These are phyloP conservation scores for Linnaemya vulpina DNA, from an alignment of 2,888 invertebrate genomes.

Conservation along the genomic window DNA sequence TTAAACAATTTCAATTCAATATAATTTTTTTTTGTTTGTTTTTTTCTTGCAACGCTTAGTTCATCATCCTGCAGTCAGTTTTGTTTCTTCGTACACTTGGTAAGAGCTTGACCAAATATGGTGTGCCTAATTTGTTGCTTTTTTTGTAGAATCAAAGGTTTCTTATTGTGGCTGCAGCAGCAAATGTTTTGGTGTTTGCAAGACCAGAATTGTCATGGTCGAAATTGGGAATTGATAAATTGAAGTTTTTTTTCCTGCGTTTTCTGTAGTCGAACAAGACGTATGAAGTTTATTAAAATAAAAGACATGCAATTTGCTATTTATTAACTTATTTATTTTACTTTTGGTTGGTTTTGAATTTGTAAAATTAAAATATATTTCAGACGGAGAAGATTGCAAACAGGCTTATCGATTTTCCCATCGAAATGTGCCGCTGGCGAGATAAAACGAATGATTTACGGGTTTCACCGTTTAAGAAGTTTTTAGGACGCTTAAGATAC, in stretches of 20 bases:
- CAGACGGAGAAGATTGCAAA: no score
- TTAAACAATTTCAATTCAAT: constrained; percentile 58
- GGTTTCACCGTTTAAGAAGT: no score
- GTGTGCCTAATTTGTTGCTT: not conserved
- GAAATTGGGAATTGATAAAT: constrained; percentile 69
- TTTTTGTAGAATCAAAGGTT: constrained; percentile 50
- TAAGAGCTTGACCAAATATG: constrained; percentile 50
- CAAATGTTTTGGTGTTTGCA: constrained; percentile 27
- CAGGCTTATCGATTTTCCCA: no score
- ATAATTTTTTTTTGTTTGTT: constrained; percentile 1
- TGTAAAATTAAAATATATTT: constrained; percentile 35
- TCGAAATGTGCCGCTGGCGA: no score
- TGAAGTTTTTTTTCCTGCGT: constrained; percentile 12
- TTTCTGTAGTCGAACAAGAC: not conserved
- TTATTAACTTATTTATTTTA: no score
- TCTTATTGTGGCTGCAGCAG: constrained; percentile 17
- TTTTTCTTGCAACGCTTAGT: constrained; percentile 12
- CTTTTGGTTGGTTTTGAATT: not conserved
- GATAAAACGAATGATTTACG: no score
- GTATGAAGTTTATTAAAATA: constrained; percentile 8
- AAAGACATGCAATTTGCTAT: constrained; percentile 42
- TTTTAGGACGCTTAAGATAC: no score
- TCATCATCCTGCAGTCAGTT: constrained; percentile 33
- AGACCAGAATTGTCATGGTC: constrained; percentile 62
- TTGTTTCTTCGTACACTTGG: constrained; percentile 16